Conservation (phyloP, 2,113 vertebrate species). For the Rattus rattus region DNA sequence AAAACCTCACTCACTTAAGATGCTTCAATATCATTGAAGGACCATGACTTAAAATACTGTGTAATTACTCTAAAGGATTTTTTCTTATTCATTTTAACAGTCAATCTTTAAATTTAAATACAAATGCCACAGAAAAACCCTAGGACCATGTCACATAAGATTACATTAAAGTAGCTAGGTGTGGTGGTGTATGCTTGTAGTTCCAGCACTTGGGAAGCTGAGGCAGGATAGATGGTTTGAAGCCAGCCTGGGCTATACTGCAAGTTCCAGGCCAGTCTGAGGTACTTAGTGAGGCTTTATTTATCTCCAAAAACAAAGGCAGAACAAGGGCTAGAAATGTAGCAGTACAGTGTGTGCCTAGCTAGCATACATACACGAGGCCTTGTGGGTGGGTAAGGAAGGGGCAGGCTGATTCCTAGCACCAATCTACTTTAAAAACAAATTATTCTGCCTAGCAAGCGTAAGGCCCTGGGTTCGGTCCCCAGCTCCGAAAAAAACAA, state of each 20-base stretch:
- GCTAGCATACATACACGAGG: background rate
- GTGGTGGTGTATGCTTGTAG: background rate
- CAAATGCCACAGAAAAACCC: constrained; percentile 37
- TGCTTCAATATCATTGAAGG: constrained; percentile 56
- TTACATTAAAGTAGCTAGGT: background rate
- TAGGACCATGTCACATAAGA: constrained; percentile 42
- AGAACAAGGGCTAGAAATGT: background rate
- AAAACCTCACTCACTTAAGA: constrained; percentile 48
- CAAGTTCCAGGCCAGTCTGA: background rate
- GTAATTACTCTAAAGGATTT: constrained; percentile 14
- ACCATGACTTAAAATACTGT: constrained; percentile 51
- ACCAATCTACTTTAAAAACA: constrained; percentile 58
- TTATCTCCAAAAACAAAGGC: no score
- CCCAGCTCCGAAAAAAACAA: no score
- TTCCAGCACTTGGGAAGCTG: background rate
- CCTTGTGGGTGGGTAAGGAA: background rate
- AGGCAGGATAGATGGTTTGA: background rate
- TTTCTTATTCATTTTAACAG: background rate
- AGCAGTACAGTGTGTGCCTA: background rate
- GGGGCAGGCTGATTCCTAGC: background rate
- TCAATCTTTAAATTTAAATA: constrained; percentile 55
- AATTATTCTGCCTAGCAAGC: constrained; percentile 46
- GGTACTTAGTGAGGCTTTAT: background rate
- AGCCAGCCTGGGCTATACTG: background rate
- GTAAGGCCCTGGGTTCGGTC: no score